These are phyloP conservation scores for Sipunculus nudus DNA, from an alignment of 2,888 invertebrate genomes.

Conservation along the genomic window DNA sequence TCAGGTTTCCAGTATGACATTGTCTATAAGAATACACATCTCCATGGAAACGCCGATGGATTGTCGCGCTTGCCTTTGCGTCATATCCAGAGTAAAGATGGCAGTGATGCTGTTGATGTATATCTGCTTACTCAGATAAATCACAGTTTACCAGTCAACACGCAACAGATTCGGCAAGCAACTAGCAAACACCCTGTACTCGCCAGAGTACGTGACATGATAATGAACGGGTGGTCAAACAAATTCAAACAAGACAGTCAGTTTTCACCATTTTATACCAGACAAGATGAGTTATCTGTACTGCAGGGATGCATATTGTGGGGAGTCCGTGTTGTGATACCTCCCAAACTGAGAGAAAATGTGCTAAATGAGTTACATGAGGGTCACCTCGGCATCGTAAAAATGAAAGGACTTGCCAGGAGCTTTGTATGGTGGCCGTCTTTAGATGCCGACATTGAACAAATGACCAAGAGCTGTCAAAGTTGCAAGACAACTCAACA, in stretches of 20 bases:
- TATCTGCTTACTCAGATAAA: too few species aligned
- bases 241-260: neutral
- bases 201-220: neutral
- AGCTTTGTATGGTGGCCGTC: neutral
- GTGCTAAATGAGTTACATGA: neutral
- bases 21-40: conserved; percentile 41
- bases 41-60: conserved; percentile 52
- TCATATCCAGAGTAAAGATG: too few species aligned
- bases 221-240: neutral
- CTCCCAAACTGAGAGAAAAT: neutral
- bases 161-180: neutral
- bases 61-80: conserved; percentile 45
- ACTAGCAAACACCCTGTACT: neutral
- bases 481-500: neutral
- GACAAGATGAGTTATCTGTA: neutral
- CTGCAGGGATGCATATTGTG: neutral
- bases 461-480: neutral
- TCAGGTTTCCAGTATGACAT: conserved; percentile 56
- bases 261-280: neutral
- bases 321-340: neutral
- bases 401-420: neutral
- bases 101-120: too few species aligned
- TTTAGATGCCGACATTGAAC: conserved; percentile 2
- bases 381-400: neutral
- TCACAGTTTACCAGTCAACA: too few species aligned